Evolutionary conservation across 2,797 vertebrate species (phyloP).

Genomic region (Acanthis flammea): DNA sequence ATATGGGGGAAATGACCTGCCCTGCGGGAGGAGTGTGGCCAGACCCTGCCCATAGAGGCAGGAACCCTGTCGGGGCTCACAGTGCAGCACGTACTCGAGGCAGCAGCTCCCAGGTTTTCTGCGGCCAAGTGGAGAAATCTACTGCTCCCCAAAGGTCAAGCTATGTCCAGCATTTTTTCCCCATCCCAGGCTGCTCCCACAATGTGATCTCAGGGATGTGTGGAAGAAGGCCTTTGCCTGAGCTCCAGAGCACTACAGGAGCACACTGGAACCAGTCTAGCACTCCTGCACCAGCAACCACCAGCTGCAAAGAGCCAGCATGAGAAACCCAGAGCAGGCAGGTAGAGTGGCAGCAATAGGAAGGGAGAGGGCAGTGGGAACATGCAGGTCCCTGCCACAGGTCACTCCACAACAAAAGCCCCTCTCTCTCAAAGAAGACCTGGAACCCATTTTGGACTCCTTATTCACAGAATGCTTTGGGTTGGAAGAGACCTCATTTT

Average conservation of each 20-base stretch:
- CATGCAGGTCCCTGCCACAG: neutral
- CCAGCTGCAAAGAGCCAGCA: neutral
- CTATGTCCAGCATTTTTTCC: neutral
- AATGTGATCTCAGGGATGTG: neutral
- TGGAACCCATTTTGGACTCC: neutral
- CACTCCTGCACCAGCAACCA: neutral
- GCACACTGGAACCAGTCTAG: accelerated
- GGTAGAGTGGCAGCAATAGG: neutral
- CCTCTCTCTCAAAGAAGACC: neutral
- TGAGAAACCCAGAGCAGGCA: neutral
- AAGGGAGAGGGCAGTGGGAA: neutral
- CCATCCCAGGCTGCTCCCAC: neutral
- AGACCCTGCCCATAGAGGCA: neutral
- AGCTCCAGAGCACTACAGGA: neutral
- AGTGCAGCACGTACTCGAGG: accelerated
- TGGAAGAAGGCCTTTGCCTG: neutral
- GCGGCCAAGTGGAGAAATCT: neutral
- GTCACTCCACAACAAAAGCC: neutral
- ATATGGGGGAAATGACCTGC: neutral
- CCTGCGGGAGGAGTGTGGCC: neutral
- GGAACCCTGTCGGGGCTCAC: neutral
- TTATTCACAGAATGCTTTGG: neutral
- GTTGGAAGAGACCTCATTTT: neutral
- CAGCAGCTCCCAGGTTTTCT: neutral
- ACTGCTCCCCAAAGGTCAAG: neutral